Percentiles rank a stretch among this genome's conserved stretches.
Evolutionary conservation across 2,113 vertebrate species (phyloP).

Genomic region (Tupaia chinensis): DNA sequence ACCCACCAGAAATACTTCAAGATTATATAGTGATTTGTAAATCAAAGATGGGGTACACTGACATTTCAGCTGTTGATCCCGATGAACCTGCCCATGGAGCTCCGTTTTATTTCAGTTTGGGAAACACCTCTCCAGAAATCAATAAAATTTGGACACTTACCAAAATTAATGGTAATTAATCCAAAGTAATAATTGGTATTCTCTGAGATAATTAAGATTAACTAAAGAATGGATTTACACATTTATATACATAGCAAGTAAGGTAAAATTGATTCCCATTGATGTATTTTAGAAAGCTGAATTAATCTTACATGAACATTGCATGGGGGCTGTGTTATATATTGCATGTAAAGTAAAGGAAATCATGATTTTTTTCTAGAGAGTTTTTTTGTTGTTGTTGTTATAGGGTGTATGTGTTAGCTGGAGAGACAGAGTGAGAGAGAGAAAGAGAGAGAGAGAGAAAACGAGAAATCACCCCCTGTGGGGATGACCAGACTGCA

Average conservation of each 20-base stretch:
- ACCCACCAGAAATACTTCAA: conserved; percentile 84
- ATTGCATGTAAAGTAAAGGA: background rate
- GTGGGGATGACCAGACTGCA: too few species aligned
- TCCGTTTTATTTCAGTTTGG: conserved; percentile 87
- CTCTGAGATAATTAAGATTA: background rate
- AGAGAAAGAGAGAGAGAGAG: too few species aligned
- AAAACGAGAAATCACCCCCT: too few species aligned
- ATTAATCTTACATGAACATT: background rate
- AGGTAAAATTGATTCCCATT: background rate
- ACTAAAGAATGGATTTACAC: background rate
- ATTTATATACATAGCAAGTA: background rate
- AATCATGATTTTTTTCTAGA: background rate
- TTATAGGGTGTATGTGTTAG: too few species aligned
- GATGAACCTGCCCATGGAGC: conserved; percentile 84
- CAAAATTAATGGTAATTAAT: conserved; percentile 87
- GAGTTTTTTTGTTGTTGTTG: too few species aligned
- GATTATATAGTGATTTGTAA: conserved; percentile 85
- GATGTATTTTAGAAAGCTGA: background rate
- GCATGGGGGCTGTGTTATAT: background rate
- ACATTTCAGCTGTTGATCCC: conserved; percentile 86
- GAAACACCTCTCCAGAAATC: conserved; percentile 79
- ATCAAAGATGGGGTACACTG: conserved; percentile 72
- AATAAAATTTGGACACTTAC: conserved; percentile 87
- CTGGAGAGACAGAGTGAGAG: too few species aligned
- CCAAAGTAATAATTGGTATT: background rate